Evolutionary conservation across 1,140 invertebrate genomes (phyloP).

Genomic region (Sarcophaga bullata): DNA sequence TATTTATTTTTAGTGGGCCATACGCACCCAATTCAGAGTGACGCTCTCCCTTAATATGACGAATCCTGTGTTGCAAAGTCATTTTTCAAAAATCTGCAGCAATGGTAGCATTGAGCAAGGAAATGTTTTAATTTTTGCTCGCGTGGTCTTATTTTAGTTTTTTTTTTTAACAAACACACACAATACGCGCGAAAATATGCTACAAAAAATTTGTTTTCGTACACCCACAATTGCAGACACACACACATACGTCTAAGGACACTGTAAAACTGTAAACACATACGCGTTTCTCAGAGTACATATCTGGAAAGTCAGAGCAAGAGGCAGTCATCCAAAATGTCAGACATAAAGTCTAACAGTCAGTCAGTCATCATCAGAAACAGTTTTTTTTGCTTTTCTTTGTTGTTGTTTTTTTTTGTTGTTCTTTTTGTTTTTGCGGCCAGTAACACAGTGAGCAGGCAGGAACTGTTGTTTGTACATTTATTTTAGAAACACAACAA

Average conservation of each 20-base stretch:
- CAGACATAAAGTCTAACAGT: not conserved
- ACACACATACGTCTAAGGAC: not conserved
- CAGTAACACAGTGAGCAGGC: not conserved
- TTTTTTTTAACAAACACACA: too few relatives aligned
- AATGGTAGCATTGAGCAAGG: too few relatives aligned
- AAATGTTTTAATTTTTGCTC: constrained; percentile 11
- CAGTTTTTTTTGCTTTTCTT: too few relatives aligned
- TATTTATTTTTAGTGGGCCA: too few relatives aligned
- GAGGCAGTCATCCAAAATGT: not conserved
- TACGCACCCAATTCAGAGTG: too few relatives aligned
- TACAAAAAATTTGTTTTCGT: too few relatives aligned
- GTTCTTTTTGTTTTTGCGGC: too few relatives aligned
- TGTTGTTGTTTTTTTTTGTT: too few relatives aligned
- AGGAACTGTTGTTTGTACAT: not conserved
- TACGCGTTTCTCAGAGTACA: not conserved
- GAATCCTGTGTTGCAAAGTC: not conserved
- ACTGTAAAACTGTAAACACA: not conserved
- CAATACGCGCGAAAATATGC: too few relatives aligned
- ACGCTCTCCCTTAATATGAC: too few relatives aligned
- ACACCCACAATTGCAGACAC: not conserved
- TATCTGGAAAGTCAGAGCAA: not conserved
- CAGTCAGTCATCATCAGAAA: not conserved
- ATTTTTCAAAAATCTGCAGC: not conserved
- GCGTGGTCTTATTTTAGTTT: not conserved
- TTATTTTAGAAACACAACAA: not conserved